Evolutionary conservation across 2,797 vertebrate species (phyloP).

Genomic region (Oreochromis mossambicus): DNA sequence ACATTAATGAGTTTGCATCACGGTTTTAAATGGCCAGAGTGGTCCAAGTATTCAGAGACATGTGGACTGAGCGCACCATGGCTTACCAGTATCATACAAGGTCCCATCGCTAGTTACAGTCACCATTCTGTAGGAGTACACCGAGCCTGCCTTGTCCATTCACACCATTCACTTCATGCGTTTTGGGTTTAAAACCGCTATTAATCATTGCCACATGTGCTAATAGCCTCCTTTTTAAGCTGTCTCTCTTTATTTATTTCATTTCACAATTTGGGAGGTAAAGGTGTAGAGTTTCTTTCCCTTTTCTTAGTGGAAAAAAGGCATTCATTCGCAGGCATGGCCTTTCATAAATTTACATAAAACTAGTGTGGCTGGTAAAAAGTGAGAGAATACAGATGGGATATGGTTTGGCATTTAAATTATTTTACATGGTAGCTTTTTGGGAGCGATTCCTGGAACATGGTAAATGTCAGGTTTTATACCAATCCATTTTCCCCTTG

Average conservation of each 20-base stretch:
- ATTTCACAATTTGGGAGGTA: conserved; percentile 60
- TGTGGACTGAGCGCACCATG: neutral
- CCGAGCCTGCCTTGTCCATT: conserved; percentile 7
- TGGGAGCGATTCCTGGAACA: conserved; percentile 66
- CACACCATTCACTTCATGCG: conserved; percentile 27
- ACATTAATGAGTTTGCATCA: conserved; percentile 41
- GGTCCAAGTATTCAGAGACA: conserved; percentile 30
- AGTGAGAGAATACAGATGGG: conserved; percentile 58
- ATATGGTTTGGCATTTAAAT: conserved; percentile 71
- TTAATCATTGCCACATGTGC: conserved; percentile 65
- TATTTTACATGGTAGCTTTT: conserved; percentile 70
- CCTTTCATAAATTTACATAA: conserved; percentile 68
- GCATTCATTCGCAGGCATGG: conserved; percentile 48
- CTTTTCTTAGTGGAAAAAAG: conserved; percentile 63
- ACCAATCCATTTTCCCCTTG: conserved; percentile 47
- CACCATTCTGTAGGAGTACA: conserved; percentile 11
- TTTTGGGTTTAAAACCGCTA: conserved; percentile 33
- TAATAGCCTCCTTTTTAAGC: conserved; percentile 19
- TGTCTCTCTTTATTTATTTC: conserved; percentile 55
- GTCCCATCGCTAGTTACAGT: conserved; percentile 32
- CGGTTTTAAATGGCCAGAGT: conserved; percentile 36
- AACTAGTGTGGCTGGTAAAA: conserved; percentile 67
- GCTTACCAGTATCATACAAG: neutral
- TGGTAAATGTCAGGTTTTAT: conserved; percentile 74
- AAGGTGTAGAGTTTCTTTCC: conserved; percentile 48